Base-by-base conservation (phyloP, 2,888 invertebrate genomes). In the Acrobasis repandana region DNA sequence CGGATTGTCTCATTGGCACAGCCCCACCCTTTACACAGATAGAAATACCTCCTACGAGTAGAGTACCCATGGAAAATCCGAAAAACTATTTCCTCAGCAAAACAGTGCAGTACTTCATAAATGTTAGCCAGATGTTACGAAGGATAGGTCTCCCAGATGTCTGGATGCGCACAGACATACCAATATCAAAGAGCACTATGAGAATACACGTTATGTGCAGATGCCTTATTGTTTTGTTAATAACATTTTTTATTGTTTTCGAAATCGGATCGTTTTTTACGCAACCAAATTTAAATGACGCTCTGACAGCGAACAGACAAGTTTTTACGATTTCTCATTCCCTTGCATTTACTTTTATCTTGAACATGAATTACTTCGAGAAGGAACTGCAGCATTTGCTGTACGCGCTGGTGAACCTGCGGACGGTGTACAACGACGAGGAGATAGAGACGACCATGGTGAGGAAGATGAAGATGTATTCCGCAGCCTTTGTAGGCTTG, bases 381-480 rank as follows among this genome's bases (percentile, higher is more conserved):
- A 47, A 68, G 0, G 67, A 68, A 28, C 64, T 82, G 0, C 72
- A 60, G 38, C 61, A 63, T 28, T 63, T 84, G 10, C 20, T 85
- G 1, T 64, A 68, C 11, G 67, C 66, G 5, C 61, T 85, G 34
- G 63, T 80, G 1, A 61, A 14, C 0, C 61, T 85, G 36, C 85
- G 83, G 60, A 60, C 58, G 2, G 60, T 70, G 0, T 68, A 78
- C 61, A 86, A 82, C 51, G 82, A 86, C 58, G 58, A 61, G 0
- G 63, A 68, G 4, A 72, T 84, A 8, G 85, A 88, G 48, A 64
- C 60, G 51, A 63, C 71, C 8, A 84, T 86, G 82, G 76, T 88
- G 8, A 72, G 59, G 46, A 79, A 69, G 51, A 66, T 74, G 0
- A 65, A 67, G 50, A 28, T 70, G 2, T 82, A 75, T 33, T 61